Percentiles rank a stretch among this genome's conserved stretches.
These are phyloP conservation scores for Eucera pruinosa DNA, from an alignment of 2,888 invertebrate species.

Conservation along the genomic window DNA sequence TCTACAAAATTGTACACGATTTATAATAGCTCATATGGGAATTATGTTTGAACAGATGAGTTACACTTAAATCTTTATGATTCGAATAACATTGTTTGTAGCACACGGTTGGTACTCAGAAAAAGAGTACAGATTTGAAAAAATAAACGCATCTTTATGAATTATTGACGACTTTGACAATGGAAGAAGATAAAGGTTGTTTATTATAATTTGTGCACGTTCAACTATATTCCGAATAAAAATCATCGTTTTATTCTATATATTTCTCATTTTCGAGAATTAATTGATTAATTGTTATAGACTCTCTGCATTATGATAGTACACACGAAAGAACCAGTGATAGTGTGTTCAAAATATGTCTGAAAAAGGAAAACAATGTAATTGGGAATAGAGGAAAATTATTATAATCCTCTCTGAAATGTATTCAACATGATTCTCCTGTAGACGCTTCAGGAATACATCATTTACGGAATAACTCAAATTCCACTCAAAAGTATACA, in stretches of 20 bases:
- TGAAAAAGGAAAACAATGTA: slow-evolving; percentile 10
- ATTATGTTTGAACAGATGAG: slow-evolving; percentile 5
- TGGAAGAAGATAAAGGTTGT: too few species aligned
- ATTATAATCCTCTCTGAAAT: slow-evolving; percentile 21
- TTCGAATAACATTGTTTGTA: not conserved
- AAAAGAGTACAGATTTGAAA: slow-evolving; percentile 12
- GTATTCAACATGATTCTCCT: slow-evolving; percentile 3
- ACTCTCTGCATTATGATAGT: not conserved
- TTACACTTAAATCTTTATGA: slow-evolving; percentile 25
- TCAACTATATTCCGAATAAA: not conserved
- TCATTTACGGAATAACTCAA: not conserved
- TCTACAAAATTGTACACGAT: slow-evolving; percentile 9
- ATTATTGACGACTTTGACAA: not conserved
- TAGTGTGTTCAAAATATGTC: slow-evolving; percentile 4
- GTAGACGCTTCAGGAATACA: not conserved
- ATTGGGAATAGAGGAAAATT: not conserved
- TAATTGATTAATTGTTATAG: slow-evolving; percentile 5
- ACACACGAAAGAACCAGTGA: slow-evolving; percentile 6
- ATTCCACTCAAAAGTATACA: not conserved
- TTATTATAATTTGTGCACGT: not conserved
- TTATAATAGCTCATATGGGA: not conserved
- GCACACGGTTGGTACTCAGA: slow-evolving; percentile 2
- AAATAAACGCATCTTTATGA: not conserved
- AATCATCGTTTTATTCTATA: slow-evolving; percentile 13
- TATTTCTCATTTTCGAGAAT: slow-evolving; percentile 17